A percentile compares a stretch with the other conserved stretches of the same genome.
phyloP scores from a whole-genome alignment of 1,140 invertebrate genomes.

The Linepithema humile region DNA sequence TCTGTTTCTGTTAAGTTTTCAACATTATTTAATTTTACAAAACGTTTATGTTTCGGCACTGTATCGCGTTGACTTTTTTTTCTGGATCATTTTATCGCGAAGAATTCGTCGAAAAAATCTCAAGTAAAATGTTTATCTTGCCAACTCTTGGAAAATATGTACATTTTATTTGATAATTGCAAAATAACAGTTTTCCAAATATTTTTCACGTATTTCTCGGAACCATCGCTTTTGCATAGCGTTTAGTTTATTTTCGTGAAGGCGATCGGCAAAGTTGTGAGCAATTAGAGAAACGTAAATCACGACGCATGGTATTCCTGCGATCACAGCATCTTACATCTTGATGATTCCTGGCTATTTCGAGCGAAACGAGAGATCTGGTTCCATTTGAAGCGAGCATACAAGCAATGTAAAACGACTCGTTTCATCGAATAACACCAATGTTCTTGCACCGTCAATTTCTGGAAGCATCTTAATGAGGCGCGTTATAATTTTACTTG shows the following conservation, averaged over 20 bases:
- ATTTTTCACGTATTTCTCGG: neutral
- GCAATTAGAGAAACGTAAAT: conserved; percentile 63
- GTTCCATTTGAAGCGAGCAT: conserved; percentile 11
- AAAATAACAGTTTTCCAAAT: neutral
- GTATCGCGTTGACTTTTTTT: neutral
- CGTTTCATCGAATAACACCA: neutral
- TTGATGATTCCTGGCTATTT: conserved; percentile 10
- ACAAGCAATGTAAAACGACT: neutral
- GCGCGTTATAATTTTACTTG: neutral
- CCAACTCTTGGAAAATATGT: neutral
- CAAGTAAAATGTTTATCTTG: conserved; percentile 3
- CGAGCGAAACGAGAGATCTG: conserved; percentile 31
- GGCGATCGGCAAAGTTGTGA: conserved; percentile 15
- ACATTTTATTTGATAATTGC: neutral
- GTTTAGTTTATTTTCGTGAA: conserved; percentile 15
- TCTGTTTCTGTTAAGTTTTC: conserved; percentile 7
- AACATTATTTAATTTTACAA: conserved; percentile 5
- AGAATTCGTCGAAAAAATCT: conserved; percentile 1
- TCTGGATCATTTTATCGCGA: neutral
- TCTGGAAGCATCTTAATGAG: neutral
- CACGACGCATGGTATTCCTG: neutral
- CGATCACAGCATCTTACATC: conserved; percentile 27
- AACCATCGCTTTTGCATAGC: no score
- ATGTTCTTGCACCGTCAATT: neutral
- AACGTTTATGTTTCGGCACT: neutral